These are phyloP conservation scores for Montipora capricornis DNA, from an alignment of 64 coral and sea anemone species.

Conservation along the genomic window DNA sequence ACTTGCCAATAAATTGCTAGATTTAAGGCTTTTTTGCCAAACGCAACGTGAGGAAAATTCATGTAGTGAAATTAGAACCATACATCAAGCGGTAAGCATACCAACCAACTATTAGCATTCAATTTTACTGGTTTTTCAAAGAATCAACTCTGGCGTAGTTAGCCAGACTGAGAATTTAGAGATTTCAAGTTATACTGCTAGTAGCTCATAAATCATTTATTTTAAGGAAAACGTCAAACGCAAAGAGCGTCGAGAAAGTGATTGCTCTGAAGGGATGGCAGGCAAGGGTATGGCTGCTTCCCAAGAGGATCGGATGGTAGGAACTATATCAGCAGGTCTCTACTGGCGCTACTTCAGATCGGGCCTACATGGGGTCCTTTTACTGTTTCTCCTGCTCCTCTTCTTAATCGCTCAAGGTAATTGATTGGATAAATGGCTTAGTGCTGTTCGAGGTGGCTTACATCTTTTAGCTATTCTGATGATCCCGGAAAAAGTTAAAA, in stretches of 20 bases:
- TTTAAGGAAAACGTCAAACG: constrained; percentile 63
- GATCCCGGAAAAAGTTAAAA: too few species aligned
- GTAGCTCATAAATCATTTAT: background rate
- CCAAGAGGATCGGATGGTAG: constrained; percentile 81
- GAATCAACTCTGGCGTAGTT: too few species aligned
- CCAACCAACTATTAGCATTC: too few species aligned
- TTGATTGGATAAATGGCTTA: background rate
- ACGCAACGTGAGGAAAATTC: too few species aligned
- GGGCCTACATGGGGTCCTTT: constrained; percentile 74
- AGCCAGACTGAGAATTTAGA: too few species aligned
- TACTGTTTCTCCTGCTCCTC: constrained; percentile 69
- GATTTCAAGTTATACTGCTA: too few species aligned
- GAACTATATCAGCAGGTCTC: constrained; percentile 81
- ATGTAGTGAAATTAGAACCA: too few species aligned
- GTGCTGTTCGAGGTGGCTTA: background rate
- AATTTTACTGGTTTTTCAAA: too few species aligned
- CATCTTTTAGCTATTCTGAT: background rate
- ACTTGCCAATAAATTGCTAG: too few species aligned
- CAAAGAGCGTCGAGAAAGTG: constrained; percentile 74
- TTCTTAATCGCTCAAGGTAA: constrained; percentile 92
- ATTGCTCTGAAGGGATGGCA: constrained; percentile 24
- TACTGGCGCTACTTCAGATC: constrained; percentile 94
- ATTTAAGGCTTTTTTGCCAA: too few species aligned
- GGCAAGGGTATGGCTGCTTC: constrained; percentile 61
- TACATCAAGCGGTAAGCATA: too few species aligned